Conservation (phyloP, 2,113 vertebrate genomes). For the Numenius arquata region DNA sequence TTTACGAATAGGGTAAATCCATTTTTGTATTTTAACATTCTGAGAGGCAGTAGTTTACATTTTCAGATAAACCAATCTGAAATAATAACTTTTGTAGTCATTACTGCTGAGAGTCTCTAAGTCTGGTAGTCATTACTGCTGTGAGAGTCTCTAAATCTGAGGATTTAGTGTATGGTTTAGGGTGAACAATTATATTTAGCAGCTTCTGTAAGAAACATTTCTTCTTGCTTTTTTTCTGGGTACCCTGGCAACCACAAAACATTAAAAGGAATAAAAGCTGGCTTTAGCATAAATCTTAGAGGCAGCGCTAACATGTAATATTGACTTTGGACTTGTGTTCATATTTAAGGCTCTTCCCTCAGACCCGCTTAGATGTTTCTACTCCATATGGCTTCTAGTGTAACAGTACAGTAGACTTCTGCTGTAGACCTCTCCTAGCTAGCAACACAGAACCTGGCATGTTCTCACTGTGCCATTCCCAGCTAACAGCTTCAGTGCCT, state of each 20-base stretch:
- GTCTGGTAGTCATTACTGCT: background rate
- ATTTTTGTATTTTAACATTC: background rate
- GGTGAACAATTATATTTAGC: background rate
- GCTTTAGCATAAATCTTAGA: background rate
- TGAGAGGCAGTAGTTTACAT: background rate
- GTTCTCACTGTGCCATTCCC: background rate
- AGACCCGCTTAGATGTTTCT: background rate
- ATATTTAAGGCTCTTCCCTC: background rate
- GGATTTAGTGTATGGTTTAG: background rate
- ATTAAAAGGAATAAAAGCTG: background rate
- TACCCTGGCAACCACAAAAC: background rate
- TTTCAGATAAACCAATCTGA: background rate
- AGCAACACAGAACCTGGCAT: background rate
- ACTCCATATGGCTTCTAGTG: background rate
- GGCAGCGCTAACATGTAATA: background rate
- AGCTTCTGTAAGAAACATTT: background rate
- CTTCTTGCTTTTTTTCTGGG: background rate
- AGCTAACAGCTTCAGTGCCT: background rate
- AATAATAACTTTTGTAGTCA: background rate
- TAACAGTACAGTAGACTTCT: background rate
- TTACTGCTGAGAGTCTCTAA: background rate
- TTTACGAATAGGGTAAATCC: background rate
- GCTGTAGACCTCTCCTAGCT: background rate
- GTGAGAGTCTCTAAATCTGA: background rate
- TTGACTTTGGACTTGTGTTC: background rate